Percentiles rank a stretch among this genome's conserved stretches.
Evolutionary conservation across 2,797 vertebrate species (phyloP).

Genomic region (Pipistrellus pygmaeus): DNA sequence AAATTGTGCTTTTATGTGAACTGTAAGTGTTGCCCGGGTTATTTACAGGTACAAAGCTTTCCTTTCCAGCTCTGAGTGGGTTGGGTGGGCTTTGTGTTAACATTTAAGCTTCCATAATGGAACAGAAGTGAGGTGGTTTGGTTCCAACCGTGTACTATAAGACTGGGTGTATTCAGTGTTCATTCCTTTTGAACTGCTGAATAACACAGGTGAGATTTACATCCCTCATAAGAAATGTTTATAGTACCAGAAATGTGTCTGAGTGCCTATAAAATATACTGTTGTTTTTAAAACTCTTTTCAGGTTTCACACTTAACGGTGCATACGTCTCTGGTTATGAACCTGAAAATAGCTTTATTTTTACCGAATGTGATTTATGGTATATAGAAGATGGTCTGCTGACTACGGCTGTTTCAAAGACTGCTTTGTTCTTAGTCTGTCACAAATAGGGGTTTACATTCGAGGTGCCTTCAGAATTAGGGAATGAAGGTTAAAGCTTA

Average conservation of each 20-base stretch:
- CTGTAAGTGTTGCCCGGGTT: slow-evolving; percentile 59
- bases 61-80: background rate
- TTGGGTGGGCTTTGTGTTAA: slow-evolving; percentile 68
- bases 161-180: background rate
- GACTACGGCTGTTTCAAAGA: slow-evolving; percentile 47
- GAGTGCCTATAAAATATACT: slow-evolving; percentile 9
- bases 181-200: slow-evolving; percentile 28
- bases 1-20: slow-evolving; percentile 74
- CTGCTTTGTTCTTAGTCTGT: slow-evolving; percentile 70
- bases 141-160: background rate
- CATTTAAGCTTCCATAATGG: slow-evolving; percentile 39
- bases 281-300: slow-evolving; percentile 39
- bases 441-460: background rate
- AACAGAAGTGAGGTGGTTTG: slow-evolving; percentile 31
- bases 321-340: slow-evolving; percentile 34
- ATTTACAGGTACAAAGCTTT: slow-evolving; percentile 73
- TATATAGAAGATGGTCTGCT: background rate
- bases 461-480: slow-evolving; percentile 49
- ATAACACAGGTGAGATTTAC: slow-evolving; percentile 1
- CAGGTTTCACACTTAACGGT: slow-evolving; percentile 49
- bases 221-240: slow-evolving; percentile 15
- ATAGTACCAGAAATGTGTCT: slow-evolving; percentile 3
- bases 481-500: background rate
- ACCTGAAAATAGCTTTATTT: slow-evolving; percentile 58
- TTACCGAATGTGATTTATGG: slow-evolving; percentile 56